Base-by-base conservation (phyloP, 1,140 invertebrate genomes). In the Drosophila sproati region DNA sequence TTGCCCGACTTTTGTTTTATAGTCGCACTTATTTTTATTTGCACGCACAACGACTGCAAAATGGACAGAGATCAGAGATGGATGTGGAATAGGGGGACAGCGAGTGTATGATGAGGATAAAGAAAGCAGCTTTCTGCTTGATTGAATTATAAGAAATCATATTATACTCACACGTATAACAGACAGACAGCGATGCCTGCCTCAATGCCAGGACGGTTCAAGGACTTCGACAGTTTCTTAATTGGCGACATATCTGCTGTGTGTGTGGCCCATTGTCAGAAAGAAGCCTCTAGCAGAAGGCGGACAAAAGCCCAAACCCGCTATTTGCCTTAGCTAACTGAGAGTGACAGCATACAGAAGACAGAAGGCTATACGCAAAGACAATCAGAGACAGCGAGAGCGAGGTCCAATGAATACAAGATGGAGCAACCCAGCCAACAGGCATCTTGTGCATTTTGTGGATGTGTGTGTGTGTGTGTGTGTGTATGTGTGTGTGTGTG, bases 81-180 rank as follows among this genome's bases (percentile, higher is more conserved):
- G 20, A 20, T 20, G 20, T 20, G 57, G 39, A 62, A 8, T 32
- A 34, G 3, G 3, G 54, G 29, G 20, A 31, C 8, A n/a, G 12
- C 32, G 8, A 28, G 43, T 7, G 12, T 39, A 8, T 3, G 5
- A 41, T 41, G 8, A 12, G 12, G 12, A 32, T 32, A 28, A 2
- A 52, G 41, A 2, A 4, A 35, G 37, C 64, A 69, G 78, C 78
- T 82, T 80, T 87, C 76, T 76, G 75, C 70, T 82, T 88, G 80
- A 88, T 88, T 88, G 80, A 88, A 88, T 88, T 88, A 88, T 88
- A 89, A 88, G 20, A 88, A 89, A 85, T 89, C 83, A 60, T 81
- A 85, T 89, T 89, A 89, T 78, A 57, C 78, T 83, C 62, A 51
- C 62, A 82, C 69, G 63, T 39, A 31, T 37, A 32, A n/a, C 37